phyloP scores from a whole-genome alignment of 2,797 vertebrate species.

The Sebastiscus tertius region DNA sequence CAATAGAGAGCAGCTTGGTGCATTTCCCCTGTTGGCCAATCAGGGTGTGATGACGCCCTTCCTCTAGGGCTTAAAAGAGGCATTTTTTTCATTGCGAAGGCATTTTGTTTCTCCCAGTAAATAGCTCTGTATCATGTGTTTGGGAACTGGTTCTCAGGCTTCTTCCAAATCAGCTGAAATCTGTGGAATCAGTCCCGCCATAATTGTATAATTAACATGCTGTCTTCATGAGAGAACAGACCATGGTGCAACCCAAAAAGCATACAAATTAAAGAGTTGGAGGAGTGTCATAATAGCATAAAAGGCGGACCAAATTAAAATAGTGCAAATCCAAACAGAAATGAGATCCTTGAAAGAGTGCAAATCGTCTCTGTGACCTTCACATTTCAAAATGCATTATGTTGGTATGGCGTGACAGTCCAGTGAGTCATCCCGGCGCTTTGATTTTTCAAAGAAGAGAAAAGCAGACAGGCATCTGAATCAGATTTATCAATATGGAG shows the following conservation, averaged over 20 bases:
- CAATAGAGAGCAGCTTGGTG: not conserved
- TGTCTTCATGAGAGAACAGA: not conserved
- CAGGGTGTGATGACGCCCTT: not conserved
- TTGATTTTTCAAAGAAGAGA: constrained; percentile 31
- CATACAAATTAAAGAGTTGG: not conserved
- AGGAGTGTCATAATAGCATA: not conserved
- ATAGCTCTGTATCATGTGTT: not conserved
- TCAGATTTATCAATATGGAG: constrained; percentile 41
- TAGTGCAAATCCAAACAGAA: constrained; percentile 14
- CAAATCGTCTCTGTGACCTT: constrained; percentile 38
- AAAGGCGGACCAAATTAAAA: constrained; percentile 17
- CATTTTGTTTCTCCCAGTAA: not conserved
- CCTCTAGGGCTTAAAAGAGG: not conserved
- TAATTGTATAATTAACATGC: not conserved
- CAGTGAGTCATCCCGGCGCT: constrained; percentile 17
- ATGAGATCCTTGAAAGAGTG: constrained; percentile 13
- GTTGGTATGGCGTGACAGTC: constrained; percentile 11
- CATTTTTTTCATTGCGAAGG: not conserved
- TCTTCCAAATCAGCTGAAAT: not conserved
- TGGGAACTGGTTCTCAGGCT: not conserved
- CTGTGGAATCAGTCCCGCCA: not conserved
- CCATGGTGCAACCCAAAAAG: not conserved
- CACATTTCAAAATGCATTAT: constrained; percentile 35
- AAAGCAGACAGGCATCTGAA: constrained; percentile 25
- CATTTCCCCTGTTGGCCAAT: not conserved